A percentile compares a stretch with the other conserved stretches of the same genome.
phyloP scores from a whole-genome alignment of 2,797 vertebrate genomes.

The Sebastes taczanowskii region DNA sequence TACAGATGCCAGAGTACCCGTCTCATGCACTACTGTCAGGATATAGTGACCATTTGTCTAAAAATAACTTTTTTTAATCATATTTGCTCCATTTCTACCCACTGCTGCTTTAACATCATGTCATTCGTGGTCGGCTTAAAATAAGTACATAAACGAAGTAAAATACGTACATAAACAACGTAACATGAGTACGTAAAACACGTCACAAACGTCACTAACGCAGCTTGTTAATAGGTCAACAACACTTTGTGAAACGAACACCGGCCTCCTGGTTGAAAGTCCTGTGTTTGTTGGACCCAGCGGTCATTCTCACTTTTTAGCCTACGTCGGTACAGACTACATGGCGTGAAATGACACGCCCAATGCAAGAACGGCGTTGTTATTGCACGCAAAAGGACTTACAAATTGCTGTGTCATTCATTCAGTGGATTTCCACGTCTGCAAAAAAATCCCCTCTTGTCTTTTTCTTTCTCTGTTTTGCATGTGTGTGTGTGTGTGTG shows the following conservation, averaged over 20 bases:
- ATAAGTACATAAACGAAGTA: neutral
- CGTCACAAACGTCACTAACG: neutral
- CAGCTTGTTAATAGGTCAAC: too few relatives aligned
- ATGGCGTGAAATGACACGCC: neutral
- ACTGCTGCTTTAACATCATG: too few relatives aligned
- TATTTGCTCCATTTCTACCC: too few relatives aligned
- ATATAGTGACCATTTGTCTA: too few relatives aligned
- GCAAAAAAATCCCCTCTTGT: neutral
- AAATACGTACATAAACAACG: neutral
- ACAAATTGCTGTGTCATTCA: neutral
- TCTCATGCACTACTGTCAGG: too few relatives aligned
- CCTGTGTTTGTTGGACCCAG: neutral
- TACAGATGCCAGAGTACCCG: too few relatives aligned
- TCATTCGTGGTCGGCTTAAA: neutral
- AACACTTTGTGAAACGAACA: too few relatives aligned
- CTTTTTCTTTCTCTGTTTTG: neutral
- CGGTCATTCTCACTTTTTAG: neutral
- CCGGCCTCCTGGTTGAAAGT: neutral
- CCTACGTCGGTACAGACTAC: neutral
- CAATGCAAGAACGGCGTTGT: neutral
- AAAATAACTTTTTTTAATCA: too few relatives aligned
- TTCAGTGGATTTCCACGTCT: neutral
- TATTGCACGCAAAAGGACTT: neutral
- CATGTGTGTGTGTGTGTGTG: neutral
- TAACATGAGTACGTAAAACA: neutral